Conservation (phyloP, 2,888 invertebrate genomes). For the Arge pagana region DNA sequence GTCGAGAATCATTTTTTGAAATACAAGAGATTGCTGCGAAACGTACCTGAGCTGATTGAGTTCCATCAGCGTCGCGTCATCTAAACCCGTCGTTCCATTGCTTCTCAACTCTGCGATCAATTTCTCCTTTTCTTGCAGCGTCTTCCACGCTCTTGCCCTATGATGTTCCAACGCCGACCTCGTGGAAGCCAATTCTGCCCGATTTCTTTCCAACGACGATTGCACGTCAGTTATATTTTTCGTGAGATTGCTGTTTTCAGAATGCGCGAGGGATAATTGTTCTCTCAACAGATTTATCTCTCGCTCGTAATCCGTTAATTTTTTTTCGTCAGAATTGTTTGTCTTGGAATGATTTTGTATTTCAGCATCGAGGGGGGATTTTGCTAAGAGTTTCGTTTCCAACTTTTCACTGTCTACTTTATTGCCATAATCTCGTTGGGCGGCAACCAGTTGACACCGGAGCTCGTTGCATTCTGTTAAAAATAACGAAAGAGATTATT, state of each 20-base stretch:
- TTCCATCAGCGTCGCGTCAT: constrained; percentile 62
- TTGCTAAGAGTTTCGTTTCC: constrained; percentile 31
- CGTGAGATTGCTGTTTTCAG: constrained; percentile 57
- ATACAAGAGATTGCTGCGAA: too few relatives aligned
- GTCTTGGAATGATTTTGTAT: constrained; percentile 38
- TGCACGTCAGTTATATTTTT: constrained; percentile 56
- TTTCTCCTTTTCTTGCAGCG: constrained; percentile 77
- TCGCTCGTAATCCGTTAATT: constrained; percentile 58
- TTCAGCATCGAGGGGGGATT: constrained; percentile 28
- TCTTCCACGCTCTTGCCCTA: constrained; percentile 77
- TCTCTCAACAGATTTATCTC: constrained; percentile 53
- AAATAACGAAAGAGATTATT: neutral
- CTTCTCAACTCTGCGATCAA: constrained; percentile 67
- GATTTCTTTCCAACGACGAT: constrained; percentile 48
- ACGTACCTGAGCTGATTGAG: constrained; percentile 64
- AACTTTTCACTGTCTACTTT: constrained; percentile 30
- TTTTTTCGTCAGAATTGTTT: constrained; percentile 54
- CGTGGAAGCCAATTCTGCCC: constrained; percentile 47
- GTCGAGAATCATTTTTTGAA: too few relatives aligned
- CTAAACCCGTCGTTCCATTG: constrained; percentile 39
- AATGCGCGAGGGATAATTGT: constrained; percentile 59
- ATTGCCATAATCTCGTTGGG: constrained; percentile 33
- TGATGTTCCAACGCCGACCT: constrained; percentile 73
- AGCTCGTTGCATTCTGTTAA: constrained; percentile 26
- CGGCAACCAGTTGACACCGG: constrained; percentile 27